Evolutionary conservation across 1,140 invertebrate species (phyloP).

Genomic region (Drosophila pallidifrons): DNA sequence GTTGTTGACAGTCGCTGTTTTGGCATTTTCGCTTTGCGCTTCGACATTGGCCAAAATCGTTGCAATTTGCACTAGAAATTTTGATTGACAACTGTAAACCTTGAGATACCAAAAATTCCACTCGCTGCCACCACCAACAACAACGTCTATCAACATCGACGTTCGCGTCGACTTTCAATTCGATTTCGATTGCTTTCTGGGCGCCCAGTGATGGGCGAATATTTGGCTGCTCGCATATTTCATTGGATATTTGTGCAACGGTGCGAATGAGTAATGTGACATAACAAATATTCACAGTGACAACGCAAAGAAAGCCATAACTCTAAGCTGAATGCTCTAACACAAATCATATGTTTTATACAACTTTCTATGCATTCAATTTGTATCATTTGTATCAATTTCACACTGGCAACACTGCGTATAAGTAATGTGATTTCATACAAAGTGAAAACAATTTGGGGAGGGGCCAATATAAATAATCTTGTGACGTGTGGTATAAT

Average conservation of each 20-base stretch:
- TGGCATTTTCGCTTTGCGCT: conserved; percentile 44
- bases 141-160: not conserved
- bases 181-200: conserved; percentile 17
- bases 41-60: conserved; percentile 52
- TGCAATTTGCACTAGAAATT: conserved; percentile 54
- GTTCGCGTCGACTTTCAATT: not conserved
- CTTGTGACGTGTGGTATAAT: not conserved
- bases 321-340: not conserved
- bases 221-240: conserved; percentile 1
- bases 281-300: conserved; percentile 4
- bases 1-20: conserved; percentile 47
- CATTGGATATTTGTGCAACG: conserved; percentile 30
- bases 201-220: not conserved
- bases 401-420: not conserved
- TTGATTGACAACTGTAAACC: conserved; percentile 65
- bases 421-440: not conserved
- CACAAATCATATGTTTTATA: not conserved
- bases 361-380: not conserved
- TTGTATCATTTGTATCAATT: too few relatives aligned
- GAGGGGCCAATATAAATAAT: not conserved
- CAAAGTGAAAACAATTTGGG: not conserved
- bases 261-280: conserved; percentile 34
- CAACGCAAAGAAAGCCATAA: too few relatives aligned
- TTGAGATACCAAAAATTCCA: conserved; percentile 42
- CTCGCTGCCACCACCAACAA: conserved; percentile 28